phyloP scores from a whole-genome alignment of 2,797 vertebrate genomes.

The Urocyon cinereoargenteus region DNA sequence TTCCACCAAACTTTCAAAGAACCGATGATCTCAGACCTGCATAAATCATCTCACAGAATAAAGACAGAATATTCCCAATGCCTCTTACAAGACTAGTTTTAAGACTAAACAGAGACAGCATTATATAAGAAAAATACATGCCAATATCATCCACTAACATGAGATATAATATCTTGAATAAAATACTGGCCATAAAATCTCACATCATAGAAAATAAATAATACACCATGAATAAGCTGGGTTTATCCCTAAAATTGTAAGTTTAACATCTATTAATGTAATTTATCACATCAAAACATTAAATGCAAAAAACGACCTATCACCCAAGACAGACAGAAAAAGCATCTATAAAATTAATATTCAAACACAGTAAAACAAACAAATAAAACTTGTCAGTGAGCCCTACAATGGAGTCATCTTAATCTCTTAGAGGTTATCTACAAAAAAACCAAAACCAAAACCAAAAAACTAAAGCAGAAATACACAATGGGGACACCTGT shows the following conservation, averaged over 20 bases:
- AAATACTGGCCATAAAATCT: slow-evolving; percentile 13
- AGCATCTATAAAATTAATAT: neutral
- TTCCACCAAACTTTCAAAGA: slow-evolving; percentile 13
- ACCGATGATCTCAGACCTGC: neutral
- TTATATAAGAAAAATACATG: neutral
- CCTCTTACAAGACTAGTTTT: neutral
- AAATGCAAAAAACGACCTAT: neutral
- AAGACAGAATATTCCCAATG: neutral
- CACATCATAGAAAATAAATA: neutral
- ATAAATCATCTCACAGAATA: neutral
- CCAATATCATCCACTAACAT: slow-evolving; percentile 3
- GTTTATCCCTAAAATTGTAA: neutral
- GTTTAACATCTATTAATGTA: neutral
- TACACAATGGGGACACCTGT: neutral
- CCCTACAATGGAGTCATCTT: neutral
- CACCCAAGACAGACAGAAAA: neutral
- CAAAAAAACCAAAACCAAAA: neutral
- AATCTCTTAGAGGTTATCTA: neutral
- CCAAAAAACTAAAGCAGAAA: neutral
- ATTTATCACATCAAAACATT: neutral
- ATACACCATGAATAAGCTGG: neutral
- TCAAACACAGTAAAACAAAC: neutral
- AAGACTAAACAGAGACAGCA: neutral
- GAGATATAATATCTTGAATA: neutral
- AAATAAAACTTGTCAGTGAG: neutral